phyloP scores from a whole-genome alignment of 1,140 invertebrate genomes.

The Drosophila grimshawi region DNA sequence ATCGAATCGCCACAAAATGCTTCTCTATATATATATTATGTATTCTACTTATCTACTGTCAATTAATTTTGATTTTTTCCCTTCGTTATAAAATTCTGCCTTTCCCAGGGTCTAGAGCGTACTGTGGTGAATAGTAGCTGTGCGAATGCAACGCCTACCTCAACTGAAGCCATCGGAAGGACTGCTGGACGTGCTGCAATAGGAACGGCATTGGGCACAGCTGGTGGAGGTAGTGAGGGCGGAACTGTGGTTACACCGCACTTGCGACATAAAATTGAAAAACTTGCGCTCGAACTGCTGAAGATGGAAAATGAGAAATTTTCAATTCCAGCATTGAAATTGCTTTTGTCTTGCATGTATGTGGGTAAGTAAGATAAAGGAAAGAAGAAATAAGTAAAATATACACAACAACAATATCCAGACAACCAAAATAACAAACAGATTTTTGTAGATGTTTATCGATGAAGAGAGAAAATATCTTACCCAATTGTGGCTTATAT shows the following conservation, averaged over 20 bases:
- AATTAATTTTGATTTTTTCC: conserved; percentile 1
- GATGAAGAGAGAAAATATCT: too few relatives aligned
- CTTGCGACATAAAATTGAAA: conserved; percentile 89
- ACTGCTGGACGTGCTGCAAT: not conserved
- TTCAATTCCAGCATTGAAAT: conserved; percentile 89
- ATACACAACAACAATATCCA: conserved; percentile 7
- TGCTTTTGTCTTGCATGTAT: conserved; percentile 93
- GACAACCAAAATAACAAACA: conserved; percentile 13
- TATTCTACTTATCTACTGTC: too few relatives aligned
- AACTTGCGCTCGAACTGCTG: conserved; percentile 90
- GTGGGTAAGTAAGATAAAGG: conserved; percentile 85
- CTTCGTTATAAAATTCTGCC: conserved; percentile 41
- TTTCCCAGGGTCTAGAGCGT: conserved; percentile 89
- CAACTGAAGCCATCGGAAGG: conserved; percentile 22
- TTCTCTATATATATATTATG: not conserved
- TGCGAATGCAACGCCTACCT: conserved; percentile 47
- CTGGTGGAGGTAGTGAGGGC: conserved; percentile 11
- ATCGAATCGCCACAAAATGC: too few relatives aligned
- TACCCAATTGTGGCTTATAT: too few relatives aligned
- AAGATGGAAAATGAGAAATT: conserved; percentile 88
- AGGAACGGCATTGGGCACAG: not conserved
- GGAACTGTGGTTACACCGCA: conserved; percentile 65
- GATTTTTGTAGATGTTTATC: conserved; percentile 14
- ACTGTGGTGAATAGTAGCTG: conserved; percentile 86
- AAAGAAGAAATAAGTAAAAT: conserved; percentile 1